Conservation (phyloP, 1,140 invertebrate genomes). For the Heliconius himera region DNA sequence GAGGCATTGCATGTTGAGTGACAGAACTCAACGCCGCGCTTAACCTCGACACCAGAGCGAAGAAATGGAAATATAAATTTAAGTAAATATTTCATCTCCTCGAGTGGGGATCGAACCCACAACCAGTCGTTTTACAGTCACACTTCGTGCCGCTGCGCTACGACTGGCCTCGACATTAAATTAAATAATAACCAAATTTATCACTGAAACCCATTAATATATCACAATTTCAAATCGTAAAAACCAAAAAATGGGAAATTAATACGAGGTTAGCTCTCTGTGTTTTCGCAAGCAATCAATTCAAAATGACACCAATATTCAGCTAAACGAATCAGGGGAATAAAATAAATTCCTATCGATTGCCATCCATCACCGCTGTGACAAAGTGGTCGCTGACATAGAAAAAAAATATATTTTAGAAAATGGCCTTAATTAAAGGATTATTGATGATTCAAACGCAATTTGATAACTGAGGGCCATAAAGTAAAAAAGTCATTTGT, state of each 20-base stretch:
- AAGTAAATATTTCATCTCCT: too few species aligned
- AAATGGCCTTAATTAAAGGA: conserved; percentile 46
- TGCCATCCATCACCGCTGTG: conserved; percentile 61
- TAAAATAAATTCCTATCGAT: conserved; percentile 61
- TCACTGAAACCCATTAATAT: not conserved
- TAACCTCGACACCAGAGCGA: too few species aligned
- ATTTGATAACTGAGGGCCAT: conserved; percentile 28
- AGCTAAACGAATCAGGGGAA: conserved; percentile 51
- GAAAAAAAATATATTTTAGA: conserved; percentile 60
- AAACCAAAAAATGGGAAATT: conserved; percentile 21
- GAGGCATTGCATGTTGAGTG: too few species aligned
- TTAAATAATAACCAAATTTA: not conserved
- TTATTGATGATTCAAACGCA: conserved; percentile 27
- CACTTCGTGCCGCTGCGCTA: too few species aligned
- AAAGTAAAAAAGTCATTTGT: conserved; percentile 16
- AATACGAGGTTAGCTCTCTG: conserved; percentile 21
- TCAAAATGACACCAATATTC: conserved; percentile 54
- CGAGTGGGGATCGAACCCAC: too few species aligned
- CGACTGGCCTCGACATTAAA: too few species aligned
- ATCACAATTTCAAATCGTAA: not conserved
- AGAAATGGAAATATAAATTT: too few species aligned
- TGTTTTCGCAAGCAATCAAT: conserved; percentile 65
- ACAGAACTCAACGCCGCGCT: too few species aligned
- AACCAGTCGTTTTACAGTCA: too few species aligned
- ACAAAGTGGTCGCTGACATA: conserved; percentile 53